Evolutionary conservation across 2,113 vertebrate genomes (phyloP).

Genomic region (Dicerorhinus sumatrensis): DNA sequence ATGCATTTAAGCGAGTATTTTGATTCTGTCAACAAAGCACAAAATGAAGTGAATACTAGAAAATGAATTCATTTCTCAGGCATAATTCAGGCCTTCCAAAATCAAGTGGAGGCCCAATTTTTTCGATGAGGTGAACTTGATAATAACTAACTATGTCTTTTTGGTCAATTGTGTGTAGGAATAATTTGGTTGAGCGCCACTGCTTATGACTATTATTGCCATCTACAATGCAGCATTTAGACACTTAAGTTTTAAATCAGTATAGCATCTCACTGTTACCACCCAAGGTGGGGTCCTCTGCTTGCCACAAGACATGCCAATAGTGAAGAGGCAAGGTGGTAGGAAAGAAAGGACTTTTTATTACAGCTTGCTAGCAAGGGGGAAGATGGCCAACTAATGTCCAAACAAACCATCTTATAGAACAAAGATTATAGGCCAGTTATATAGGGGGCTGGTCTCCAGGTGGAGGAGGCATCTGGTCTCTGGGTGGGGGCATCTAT

Average conservation of each 20-base stretch:
- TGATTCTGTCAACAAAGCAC: constrained; percentile 70
- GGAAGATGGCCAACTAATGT: no score
- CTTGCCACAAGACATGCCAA: no score
- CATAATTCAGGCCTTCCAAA: constrained; percentile 28
- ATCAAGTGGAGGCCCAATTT: constrained; percentile 46
- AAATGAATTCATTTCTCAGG: constrained; percentile 61
- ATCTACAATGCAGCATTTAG: background rate
- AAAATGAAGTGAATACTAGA: constrained; percentile 54
- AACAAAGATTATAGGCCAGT: no score
- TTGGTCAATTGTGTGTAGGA: background rate
- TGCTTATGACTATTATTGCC: background rate
- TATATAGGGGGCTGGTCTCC: no score
- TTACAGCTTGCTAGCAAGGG: no score
- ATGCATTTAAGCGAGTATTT: constrained; percentile 43
- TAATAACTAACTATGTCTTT: background rate
- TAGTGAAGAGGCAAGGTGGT: no score
- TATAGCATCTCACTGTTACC: background rate
- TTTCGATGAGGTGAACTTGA: constrained; percentile 54
- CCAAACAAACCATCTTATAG: no score
- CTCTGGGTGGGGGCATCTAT: no score
- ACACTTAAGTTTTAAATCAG: background rate
- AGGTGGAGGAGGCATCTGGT: no score
- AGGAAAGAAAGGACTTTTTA: no score
- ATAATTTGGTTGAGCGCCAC: background rate
- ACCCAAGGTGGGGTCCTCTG: no score